Evolutionary conservation across 1,140 invertebrate species (phyloP).

Genomic region (Maniola jurtina): DNA sequence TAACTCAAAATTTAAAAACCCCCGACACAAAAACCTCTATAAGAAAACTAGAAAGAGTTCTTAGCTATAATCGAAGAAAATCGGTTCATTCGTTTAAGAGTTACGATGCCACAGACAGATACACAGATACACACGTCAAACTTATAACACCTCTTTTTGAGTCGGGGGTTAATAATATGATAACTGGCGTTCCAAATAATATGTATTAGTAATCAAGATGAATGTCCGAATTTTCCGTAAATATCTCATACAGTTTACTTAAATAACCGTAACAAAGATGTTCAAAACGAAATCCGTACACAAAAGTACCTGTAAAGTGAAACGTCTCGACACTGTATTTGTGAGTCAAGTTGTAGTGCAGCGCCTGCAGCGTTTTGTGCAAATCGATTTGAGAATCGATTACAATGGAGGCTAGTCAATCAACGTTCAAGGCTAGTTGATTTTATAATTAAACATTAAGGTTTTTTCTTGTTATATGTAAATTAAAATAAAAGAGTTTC

Average conservation of each 20-base stretch:
- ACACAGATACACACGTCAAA: too few species aligned
- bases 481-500: too few species aligned
- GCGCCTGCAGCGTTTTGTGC: background rate
- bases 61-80: too few species aligned
- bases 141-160: too few species aligned
- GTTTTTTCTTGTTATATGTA: too few species aligned
- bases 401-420: background rate
- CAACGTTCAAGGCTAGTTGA: background rate
- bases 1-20: too few species aligned
- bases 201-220: background rate
- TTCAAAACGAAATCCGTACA: slow-evolving; percentile 30
- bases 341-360: slow-evolving; percentile 50
- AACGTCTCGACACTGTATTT: slow-evolving; percentile 45
- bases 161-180: background rate
- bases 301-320: slow-evolving; percentile 36
- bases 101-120: too few species aligned
- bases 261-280: slow-evolving; percentile 34
- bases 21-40: too few species aligned
- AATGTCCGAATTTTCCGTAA: background rate
- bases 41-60: too few species aligned
- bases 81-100: too few species aligned
- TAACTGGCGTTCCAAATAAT: background rate
- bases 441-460: background rate
- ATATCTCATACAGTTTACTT: slow-evolving; percentile 6
- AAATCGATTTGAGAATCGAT: background rate